phyloP scores from a whole-genome alignment of 2,888 invertebrate species.

The Acronicta aceris region DNA sequence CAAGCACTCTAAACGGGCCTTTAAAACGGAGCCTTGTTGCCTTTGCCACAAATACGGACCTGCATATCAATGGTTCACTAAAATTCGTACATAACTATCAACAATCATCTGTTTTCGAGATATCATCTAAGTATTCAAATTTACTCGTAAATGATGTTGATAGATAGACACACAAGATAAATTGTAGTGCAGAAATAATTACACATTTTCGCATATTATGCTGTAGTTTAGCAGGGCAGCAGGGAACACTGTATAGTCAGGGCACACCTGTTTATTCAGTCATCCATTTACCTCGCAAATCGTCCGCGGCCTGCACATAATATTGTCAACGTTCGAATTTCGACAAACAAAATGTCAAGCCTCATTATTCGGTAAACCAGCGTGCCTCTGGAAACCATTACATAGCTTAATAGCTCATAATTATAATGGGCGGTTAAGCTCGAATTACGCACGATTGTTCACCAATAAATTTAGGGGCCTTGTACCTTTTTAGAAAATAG shows the following conservation, averaged over 20 bases:
- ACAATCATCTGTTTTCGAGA: too few species aligned
- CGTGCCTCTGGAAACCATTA: constrained; percentile 53
- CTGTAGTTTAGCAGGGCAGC: background rate
- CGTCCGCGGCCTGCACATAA: constrained; percentile 15
- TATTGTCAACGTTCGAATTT: constrained; percentile 40
- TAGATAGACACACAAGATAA: too few species aligned
- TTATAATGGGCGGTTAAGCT: constrained; percentile 55
- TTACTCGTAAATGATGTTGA: too few species aligned
- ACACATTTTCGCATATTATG: background rate
- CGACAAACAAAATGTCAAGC: constrained; percentile 52
- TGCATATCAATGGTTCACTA: too few species aligned
- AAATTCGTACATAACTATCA: too few species aligned
- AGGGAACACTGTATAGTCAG: constrained; percentile 5
- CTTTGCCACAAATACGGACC: too few species aligned
- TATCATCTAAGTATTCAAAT: too few species aligned
- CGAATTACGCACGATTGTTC: constrained; percentile 57
- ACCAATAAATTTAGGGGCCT: constrained; percentile 49
- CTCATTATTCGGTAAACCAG: constrained; percentile 45
- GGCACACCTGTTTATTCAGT: constrained; percentile 23
- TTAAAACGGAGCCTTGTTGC: too few species aligned
- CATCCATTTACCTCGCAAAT: constrained; percentile 34
- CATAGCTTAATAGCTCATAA: constrained; percentile 54
- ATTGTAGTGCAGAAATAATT: too few species aligned
- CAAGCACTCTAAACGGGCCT: too few species aligned
- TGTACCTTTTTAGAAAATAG: constrained; percentile 34